A percentile compares a stretch with the other conserved stretches of the same genome.
phyloP scores from a whole-genome alignment of 2,797 vertebrate genomes.

The Anisognathus igniventris region DNA sequence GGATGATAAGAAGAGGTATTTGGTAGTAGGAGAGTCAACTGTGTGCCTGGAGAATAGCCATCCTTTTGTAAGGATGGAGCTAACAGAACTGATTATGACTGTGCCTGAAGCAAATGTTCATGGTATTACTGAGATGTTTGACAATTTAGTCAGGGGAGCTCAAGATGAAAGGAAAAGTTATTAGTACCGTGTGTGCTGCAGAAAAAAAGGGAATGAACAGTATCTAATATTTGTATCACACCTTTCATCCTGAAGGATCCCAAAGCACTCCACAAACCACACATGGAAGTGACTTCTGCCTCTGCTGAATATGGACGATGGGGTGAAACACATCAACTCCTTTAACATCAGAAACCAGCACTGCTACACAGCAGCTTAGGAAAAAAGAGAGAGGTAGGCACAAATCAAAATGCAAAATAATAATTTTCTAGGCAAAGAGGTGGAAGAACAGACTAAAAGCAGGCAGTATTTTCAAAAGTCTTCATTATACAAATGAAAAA shows the following conservation, averaged over 20 bases:
- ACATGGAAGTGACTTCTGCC: not conserved
- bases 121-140: constrained; percentile 13
- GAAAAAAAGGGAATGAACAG: not conserved
- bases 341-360: not conserved
- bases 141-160: constrained; percentile 39
- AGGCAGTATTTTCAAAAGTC: not conserved
- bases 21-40: not conserved
- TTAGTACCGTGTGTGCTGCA: not conserved
- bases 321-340: not conserved
- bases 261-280: not conserved
- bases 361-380: not conserved
- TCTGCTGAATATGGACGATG: not conserved
- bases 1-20: not conserved
- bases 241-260: constrained; percentile 29
- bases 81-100: constrained; percentile 10
- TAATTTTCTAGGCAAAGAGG: not conserved
- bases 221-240: constrained; percentile 26
- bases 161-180: constrained; percentile 42
- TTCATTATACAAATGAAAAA: not conserved
- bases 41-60: not conserved
- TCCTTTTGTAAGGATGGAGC: not conserved
- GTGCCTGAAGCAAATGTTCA: not conserved
- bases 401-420: not conserved
- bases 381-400: not conserved
- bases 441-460: not conserved